Evolutionary conservation across 1,140 invertebrate species (phyloP), one percentile per base, ranked within the genome.

Genomic region (Drosophila littoralis): DNA sequence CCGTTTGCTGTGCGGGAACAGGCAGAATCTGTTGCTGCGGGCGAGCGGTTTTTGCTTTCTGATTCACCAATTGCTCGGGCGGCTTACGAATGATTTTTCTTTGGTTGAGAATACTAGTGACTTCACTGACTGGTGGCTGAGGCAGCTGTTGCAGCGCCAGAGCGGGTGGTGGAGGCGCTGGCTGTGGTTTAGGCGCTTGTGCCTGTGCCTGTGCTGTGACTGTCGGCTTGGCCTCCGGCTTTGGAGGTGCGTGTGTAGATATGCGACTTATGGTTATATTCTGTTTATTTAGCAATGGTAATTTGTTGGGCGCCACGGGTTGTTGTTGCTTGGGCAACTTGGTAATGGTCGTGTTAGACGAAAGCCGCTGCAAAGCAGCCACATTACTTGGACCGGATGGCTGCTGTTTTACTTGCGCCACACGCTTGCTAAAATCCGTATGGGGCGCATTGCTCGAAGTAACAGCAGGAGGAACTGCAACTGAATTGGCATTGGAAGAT

Each of bases 191-290:
- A 2, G 38, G 28, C 9, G 17, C 8, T 48, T 64, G 43, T 28
- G 58, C 38, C n/a, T 67, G 51, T 43, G 50, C 15, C 12, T 52
- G 63, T 66, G 59, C 13, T 22, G 51, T 40, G 35, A 45, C 35
- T 55, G 74, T 35, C 5, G 61, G 28, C 38, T 84, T 84, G 6
- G 13, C 8, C 38, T 78, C 73, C 7, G 40, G 50, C 58, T 86
- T 84, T n/a, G 68, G 13, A 2, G 55, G 5, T 7, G 72, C 17
- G 7, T 66, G 65, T 0, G 70, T 52, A 9, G 79, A 66, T 52
- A 86, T 79, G 32, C 90, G 71, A 69, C 91, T 91, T 43, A 92
- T 92, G 12, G 89, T 92, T 35, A 92, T 81, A 67, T 91, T 91
- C 42, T 90, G 86, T 36, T 92, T 92, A 33, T 89, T 89, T 1